phyloP scores from a whole-genome alignment of 2,888 invertebrate species.

The Watsonalla cultraria region DNA sequence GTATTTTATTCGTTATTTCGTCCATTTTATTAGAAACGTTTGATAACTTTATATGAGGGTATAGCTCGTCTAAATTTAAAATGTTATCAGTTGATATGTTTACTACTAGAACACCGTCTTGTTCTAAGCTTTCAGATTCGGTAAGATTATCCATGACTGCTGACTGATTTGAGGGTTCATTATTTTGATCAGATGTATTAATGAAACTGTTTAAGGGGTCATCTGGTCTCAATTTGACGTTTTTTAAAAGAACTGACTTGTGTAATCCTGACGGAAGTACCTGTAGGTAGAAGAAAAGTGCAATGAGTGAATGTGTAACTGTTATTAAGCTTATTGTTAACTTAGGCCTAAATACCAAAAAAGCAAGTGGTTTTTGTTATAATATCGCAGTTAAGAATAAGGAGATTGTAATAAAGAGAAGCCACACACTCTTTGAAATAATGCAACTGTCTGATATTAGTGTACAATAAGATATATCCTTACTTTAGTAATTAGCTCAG shows the following conservation, averaged over 20 bases:
- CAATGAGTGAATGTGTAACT: no score
- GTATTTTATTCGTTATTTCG: slow-evolving; percentile 74
- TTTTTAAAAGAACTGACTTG: slow-evolving; percentile 62
- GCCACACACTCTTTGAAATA: no score
- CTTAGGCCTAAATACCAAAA: no score
- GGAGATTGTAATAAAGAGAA: no score
- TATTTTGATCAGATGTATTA: slow-evolving; percentile 37
- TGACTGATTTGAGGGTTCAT: slow-evolving; percentile 48
- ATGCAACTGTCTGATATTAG: no score
- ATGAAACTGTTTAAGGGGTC: slow-evolving; percentile 49
- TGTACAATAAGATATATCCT: slow-evolving; percentile 5
- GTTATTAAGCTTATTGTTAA: no score
- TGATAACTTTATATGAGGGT: slow-evolving; percentile 57
- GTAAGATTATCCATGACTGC: slow-evolving; percentile 58
- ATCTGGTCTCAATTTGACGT: slow-evolving; percentile 60
- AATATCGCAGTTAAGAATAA: no score
- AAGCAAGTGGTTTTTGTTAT: no score
- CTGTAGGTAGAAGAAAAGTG: slow-evolving; percentile 29
- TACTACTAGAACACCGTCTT: slow-evolving; percentile 71
- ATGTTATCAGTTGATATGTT: slow-evolving; percentile 70
- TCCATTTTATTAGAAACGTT: slow-evolving; percentile 65
- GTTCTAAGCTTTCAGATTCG: slow-evolving; percentile 70
- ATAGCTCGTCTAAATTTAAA: slow-evolving; percentile 66
- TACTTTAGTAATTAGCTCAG: slow-evolving; percentile 64
- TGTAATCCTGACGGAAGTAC: slow-evolving; percentile 62